Conservation (phyloP, 1,140 invertebrate species). For the Oedothorax gibbosus region DNA sequence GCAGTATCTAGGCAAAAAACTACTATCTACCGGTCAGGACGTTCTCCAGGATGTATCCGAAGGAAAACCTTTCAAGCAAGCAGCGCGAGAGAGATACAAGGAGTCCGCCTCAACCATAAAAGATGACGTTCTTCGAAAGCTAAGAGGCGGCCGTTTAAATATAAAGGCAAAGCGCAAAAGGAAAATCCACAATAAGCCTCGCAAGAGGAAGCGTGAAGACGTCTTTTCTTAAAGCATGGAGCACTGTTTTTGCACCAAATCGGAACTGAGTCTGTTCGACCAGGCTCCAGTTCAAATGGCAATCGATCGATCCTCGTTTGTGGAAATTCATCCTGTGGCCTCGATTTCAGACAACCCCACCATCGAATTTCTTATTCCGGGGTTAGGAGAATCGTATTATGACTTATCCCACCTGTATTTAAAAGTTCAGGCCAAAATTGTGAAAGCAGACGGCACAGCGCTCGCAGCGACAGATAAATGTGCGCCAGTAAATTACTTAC, state of each 20-base stretch:
- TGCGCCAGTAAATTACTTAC: not conserved
- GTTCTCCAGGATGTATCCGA: not conserved
- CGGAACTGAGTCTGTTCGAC: not conserved
- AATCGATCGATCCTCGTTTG: not conserved
- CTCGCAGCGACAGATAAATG: not conserved
- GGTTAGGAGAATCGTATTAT: not conserved
- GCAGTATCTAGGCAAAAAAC: not conserved
- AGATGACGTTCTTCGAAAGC: not conserved
- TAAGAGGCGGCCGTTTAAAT: not conserved
- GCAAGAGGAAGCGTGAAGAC: not conserved
- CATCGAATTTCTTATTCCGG: not conserved
- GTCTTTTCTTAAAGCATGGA: conserved; percentile 6
- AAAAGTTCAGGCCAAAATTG: not conserved
- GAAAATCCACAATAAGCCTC: too few species aligned
- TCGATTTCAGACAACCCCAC: not conserved
- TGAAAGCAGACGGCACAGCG: not conserved
- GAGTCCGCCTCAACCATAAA: not conserved
- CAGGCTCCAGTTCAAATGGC: not conserved
- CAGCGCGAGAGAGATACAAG: not conserved
- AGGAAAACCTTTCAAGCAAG: not conserved
- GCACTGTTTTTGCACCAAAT: not conserved
- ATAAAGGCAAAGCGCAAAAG: too few species aligned
- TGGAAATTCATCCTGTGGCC: not conserved
- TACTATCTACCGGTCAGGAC: not conserved
- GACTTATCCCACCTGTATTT: not conserved